These are phyloP conservation scores for Spicauda simplicius DNA, from an alignment of 2,888 invertebrate genomes.

Conservation along the genomic window DNA sequence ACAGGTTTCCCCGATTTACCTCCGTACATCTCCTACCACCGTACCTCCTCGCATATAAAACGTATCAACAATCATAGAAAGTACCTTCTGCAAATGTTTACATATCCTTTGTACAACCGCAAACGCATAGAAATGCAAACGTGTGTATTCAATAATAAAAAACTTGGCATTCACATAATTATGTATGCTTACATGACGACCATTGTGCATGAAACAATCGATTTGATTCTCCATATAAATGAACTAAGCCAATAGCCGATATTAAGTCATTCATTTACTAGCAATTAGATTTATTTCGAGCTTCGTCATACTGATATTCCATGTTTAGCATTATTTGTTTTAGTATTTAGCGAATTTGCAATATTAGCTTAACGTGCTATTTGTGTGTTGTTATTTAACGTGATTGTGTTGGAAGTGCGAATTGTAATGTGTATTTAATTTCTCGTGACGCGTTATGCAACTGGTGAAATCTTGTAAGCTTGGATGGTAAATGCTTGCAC, in stretches of 20 bases:
- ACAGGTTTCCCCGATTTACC: too few species aligned
- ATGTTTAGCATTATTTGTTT: not conserved
- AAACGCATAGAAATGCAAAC: not conserved
- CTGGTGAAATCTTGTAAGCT: not conserved
- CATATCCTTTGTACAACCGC: too few species aligned
- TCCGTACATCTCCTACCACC: too few species aligned
- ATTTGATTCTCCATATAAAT: conserved; percentile 19
- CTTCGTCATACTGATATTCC: not conserved
- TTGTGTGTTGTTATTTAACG: not conserved
- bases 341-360: conserved; percentile 16
- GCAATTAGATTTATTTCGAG: conserved; percentile 12
- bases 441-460: not conserved
- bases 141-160: not conserved
- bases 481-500: not conserved
- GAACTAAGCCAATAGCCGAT: not conserved
- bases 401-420: not conserved
- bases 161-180: not conserved
- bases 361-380: not conserved
- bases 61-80: too few species aligned
- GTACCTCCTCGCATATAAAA: too few species aligned
- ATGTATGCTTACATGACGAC: conserved; percentile 3
- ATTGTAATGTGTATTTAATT: too few species aligned
- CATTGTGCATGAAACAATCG: conserved; percentile 17
- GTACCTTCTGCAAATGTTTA: too few species aligned
- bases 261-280: conserved; percentile 8